Evolutionary conservation across 37 sponge, comb jelly and placozoan species (phyloP).

Genomic region (Amphimedon queenslandica): DNA sequence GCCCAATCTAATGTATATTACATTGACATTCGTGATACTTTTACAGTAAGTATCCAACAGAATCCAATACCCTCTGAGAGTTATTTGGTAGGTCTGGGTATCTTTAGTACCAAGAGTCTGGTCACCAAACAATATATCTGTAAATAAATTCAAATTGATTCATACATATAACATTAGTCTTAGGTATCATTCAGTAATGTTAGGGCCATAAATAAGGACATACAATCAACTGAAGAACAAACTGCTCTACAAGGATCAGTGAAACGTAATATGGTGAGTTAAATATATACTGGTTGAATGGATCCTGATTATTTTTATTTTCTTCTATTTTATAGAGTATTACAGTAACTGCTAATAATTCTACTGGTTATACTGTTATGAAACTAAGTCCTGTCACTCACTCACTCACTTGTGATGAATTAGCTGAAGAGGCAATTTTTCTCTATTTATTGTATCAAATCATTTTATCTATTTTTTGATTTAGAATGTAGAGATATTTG

Average conservation of each 20-base stretch:
- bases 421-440: constrained; percentile 26
- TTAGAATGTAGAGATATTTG: neutral
- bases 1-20: neutral
- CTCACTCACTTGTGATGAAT: constrained; percentile 6
- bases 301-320: neutral
- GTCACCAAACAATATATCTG: constrained; percentile 22
- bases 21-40: neutral
- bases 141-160: neutral
- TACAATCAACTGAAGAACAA: no score
- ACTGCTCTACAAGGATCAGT: constrained; percentile 31
- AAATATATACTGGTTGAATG: neutral
- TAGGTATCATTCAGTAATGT: no score
- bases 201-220: no score
- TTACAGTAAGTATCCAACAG: no score
- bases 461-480: no score
- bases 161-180: neutral
- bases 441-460: no score
- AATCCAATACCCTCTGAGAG: neutral
- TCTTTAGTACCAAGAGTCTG: constrained; percentile 23
- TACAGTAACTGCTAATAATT: no score
- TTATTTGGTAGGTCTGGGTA: constrained; percentile 14
- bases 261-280: constrained; percentile 17
- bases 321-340: neutral
- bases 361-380: constrained; percentile 7
- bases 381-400: constrained; percentile 12